Evolutionary conservation across 2,797 vertebrate species (phyloP).

Genomic region (Loris lydekkerianus): DNA sequence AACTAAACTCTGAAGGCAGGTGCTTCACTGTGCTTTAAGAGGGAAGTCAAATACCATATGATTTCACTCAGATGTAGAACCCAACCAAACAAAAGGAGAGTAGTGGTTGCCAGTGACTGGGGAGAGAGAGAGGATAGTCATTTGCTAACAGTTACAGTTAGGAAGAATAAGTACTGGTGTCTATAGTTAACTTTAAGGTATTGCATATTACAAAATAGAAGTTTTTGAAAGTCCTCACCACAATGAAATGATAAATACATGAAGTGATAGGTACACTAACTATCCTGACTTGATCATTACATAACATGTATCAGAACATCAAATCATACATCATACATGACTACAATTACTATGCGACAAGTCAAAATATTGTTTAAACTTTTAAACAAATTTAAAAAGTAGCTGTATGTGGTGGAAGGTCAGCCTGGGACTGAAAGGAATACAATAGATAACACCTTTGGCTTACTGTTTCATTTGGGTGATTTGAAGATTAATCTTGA

Average conservation of each 20-base stretch:
- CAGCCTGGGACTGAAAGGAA: background rate
- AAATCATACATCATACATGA: background rate
- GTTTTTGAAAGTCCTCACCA: background rate
- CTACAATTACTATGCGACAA: background rate
- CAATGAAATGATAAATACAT: background rate
- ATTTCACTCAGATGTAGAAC: background rate
- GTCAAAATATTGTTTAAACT: background rate
- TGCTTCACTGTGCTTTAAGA: background rate
- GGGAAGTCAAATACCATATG: background rate
- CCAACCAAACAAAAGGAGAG: background rate
- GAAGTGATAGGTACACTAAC: background rate
- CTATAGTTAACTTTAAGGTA: background rate
- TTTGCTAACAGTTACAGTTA: background rate
- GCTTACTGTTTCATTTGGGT: background rate
- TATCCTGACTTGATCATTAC: background rate
- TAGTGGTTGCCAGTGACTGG: background rate
- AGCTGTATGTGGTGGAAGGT: background rate
- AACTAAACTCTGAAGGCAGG: background rate
- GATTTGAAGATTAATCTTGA: background rate
- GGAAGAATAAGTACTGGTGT: background rate
- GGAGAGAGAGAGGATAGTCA: background rate
- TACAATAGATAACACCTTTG: background rate
- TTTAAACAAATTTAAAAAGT: background rate
- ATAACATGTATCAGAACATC: background rate
- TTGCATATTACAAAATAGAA: background rate